Percentiles rank a stretch among this genome's conserved stretches.
Evolutionary conservation across 2,888 invertebrate species (phyloP).

Genomic region (Nomada fucata): DNA sequence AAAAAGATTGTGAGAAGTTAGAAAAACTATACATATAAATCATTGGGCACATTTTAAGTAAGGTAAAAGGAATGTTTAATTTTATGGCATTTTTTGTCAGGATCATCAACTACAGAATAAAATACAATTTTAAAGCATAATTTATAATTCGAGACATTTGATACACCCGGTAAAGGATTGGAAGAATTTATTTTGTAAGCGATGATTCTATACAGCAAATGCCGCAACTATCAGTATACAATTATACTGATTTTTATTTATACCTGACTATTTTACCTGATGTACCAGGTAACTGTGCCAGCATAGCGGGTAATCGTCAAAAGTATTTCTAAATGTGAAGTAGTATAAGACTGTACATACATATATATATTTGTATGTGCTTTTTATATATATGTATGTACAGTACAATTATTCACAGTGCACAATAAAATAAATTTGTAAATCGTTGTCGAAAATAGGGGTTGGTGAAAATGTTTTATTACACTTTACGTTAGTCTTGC

Average conservation of each 20-base stretch:
- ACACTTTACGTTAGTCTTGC: constrained; percentile 32
- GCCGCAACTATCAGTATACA: constrained; percentile 25
- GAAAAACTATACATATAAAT: constrained; percentile 26
- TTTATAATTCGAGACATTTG: constrained; percentile 15
- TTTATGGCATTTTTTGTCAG: constrained; percentile 44
- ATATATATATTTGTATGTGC: constrained; percentile 30
- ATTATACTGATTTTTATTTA: constrained; percentile 42
- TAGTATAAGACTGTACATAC: constrained; percentile 60
- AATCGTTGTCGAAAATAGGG: constrained; percentile 5
- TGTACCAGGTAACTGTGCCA: constrained; percentile 46
- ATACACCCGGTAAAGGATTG: constrained; percentile 7
- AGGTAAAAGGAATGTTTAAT: constrained; percentile 22
- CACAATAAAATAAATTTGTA: constrained; percentile 42
- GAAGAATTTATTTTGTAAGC: constrained; percentile 40
- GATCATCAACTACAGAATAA: constrained; percentile 43
- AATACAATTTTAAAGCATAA: not conserved
- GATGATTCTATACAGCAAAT: constrained; percentile 49
- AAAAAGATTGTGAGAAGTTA: constrained; percentile 21
- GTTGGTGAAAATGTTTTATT: constrained; percentile 16
- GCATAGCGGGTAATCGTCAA: constrained; percentile 38
- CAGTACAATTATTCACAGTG: constrained; percentile 46
- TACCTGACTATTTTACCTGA: constrained; percentile 43
- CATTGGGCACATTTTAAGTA: constrained; percentile 35
- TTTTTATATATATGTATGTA: constrained; percentile 24
- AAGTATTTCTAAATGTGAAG: constrained; percentile 67